Base-by-base conservation (phyloP, 2,888 invertebrate genomes). In the Parapristionchus giblindavisi region DNA sequence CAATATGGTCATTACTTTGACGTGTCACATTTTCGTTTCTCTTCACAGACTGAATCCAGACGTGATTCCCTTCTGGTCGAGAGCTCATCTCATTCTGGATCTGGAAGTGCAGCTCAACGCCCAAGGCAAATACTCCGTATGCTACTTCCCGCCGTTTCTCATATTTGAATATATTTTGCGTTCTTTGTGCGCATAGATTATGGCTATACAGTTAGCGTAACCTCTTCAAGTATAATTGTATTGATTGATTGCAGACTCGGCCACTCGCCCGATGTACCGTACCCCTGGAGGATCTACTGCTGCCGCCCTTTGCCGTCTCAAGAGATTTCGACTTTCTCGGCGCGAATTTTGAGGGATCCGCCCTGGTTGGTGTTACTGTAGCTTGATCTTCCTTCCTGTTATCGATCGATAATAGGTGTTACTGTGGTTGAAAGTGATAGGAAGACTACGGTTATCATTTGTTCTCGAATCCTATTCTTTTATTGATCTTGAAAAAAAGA, bases 291-390 rank as follows among this genome's bases (percentile, higher is more conserved):
- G 81, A 82, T 17, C 75, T 82, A 4, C 60, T 79, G 24, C 43
- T 75, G 21, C 77, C 80, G 1, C 81, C 81, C 0, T 82, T 79
- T 60, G 58, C 74, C 48, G 79, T 82, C 48, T 78, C 75, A 8
- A 63, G 80, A 3, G 81, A 80, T 60, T 82, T 78, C 51, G 76
- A 76, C 27, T 76, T 82, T 29, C 43, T 77, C 36, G 81, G 81
- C 3, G 51, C 51, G 11, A 77, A 82, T 0, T 80, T 80, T 34
- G 74, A 72, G 24, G 81, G 77, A 54, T 68, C 76, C n/a, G 76
- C 79, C 3, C 71, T 79, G 40, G 78, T 77, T 34, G 40, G 58
- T 51, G 24, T 21, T 2, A 34, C 32, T 1, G 40, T 40, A 24
- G 11, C 24, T 32, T 40, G 43, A 24, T 24, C 3, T 40, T n/a